These are phyloP conservation scores for Strix uralensis DNA, from an alignment of 2,113 vertebrate genomes.

Conservation along the genomic window DNA sequence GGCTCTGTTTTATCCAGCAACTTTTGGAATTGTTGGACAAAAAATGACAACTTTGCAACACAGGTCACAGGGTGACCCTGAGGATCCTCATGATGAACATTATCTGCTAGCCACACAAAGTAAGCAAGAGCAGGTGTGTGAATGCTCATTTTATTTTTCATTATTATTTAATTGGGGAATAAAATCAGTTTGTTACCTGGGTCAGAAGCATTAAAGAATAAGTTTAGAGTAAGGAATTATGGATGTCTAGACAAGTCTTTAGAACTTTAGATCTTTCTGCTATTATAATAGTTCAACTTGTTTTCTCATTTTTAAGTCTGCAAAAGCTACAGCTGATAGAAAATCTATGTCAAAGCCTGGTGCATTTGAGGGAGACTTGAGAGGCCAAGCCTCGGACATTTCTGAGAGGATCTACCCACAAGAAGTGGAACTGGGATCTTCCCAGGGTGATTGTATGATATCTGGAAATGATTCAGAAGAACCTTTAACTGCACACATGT, in stretches of 20 bases:
- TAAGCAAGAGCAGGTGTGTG: conserved; percentile 93
- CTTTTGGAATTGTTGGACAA: conserved; percentile 96
- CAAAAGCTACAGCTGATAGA: conserved; percentile 90
- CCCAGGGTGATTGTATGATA: conserved; percentile 85
- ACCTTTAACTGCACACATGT: conserved; percentile 82
- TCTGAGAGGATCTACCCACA: conserved; percentile 80
- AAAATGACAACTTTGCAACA: conserved; percentile 95
- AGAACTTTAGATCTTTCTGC: not conserved
- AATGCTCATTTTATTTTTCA: not conserved
- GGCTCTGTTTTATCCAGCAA: conserved; percentile 95
- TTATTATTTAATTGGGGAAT: not conserved
- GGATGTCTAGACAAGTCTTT: not conserved
- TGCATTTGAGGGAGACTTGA: conserved; percentile 85
- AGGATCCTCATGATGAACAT: conserved; percentile 96
- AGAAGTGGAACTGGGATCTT: conserved; percentile 85
- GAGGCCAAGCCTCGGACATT: conserved; percentile 80
- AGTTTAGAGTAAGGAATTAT: not conserved
- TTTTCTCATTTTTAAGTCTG: conserved; percentile 78
- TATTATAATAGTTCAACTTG: not conserved
- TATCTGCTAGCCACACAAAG: conserved; percentile 95
- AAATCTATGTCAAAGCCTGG: conserved; percentile 84
- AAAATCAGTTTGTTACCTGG: not conserved
- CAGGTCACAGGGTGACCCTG: conserved; percentile 91
- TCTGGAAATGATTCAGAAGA: conserved; percentile 88
- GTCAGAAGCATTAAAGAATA: not conserved